Percentiles rank a stretch among this genome's conserved stretches.
phyloP scores from a whole-genome alignment of 2,113 vertebrate genomes.

The Archocentrus centrarchus region DNA sequence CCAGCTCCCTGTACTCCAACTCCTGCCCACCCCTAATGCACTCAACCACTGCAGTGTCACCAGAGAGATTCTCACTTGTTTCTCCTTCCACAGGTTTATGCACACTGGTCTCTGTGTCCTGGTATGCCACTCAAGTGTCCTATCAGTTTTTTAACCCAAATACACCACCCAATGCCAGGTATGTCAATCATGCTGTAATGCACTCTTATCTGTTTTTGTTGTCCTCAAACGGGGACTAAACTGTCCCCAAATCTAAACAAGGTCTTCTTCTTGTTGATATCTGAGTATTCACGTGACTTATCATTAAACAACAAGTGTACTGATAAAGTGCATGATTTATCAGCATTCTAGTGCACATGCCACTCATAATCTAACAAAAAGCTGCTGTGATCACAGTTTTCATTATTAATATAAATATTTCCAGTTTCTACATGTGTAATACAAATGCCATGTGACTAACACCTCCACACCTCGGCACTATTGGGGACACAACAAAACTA shows the following conservation, averaged over 20 bases:
- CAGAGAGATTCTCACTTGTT: not conserved
- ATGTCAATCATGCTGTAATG: conserved; percentile 21
- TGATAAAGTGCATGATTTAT: too few relatives aligned
- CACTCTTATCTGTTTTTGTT: not conserved
- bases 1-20: not conserved
- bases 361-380: not conserved
- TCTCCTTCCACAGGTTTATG: conserved; percentile 84
- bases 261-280: too few relatives aligned
- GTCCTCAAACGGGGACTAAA: too few relatives aligned
- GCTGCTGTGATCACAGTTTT: not conserved
- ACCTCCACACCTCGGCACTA: not conserved
- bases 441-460: not conserved
- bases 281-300: too few relatives aligned
- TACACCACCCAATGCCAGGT: conserved; percentile 93
- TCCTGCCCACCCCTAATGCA: not conserved
- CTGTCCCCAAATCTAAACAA: too few relatives aligned
- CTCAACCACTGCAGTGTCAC: not conserved
- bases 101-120: conserved; percentile 91
- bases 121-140: conserved; percentile 94
- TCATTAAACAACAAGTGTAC: not conserved
- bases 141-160: conserved; percentile 94
- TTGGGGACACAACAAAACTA: not conserved
- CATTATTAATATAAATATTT: not conserved
- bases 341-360: not conserved
- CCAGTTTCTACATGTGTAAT: not conserved